Evolutionary conservation across 1,140 invertebrate genomes (phyloP).

Genomic region (Calliphora vicina): DNA sequence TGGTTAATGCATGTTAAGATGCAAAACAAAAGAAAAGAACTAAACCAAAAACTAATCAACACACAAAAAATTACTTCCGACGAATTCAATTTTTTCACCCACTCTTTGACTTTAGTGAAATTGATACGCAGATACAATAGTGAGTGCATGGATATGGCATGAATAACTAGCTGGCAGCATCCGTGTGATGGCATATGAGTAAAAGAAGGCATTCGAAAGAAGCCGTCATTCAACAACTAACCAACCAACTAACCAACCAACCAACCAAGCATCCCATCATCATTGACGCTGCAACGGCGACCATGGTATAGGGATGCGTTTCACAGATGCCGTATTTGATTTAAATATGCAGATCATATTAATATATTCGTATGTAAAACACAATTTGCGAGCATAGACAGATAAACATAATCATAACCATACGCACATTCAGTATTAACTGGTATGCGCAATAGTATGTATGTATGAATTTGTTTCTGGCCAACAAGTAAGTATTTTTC

Average conservation of each 20-base stretch:
- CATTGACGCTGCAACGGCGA: background rate
- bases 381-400: constrained; percentile 7
- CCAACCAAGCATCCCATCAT: background rate
- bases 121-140: constrained; percentile 3
- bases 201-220: background rate
- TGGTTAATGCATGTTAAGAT: background rate
- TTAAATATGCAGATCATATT: constrained; percentile 36
- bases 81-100: constrained; percentile 37
- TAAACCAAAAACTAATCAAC: constrained; percentile 26
- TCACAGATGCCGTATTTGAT: constrained; percentile 23
- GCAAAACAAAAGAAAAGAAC: background rate
- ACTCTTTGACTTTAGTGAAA: constrained; percentile 20
- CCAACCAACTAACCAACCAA: constrained; percentile 13
- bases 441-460: constrained; percentile 9
- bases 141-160: background rate
- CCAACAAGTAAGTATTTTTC: constrained; percentile 17
- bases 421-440: background rate
- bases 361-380: constrained; percentile 4
- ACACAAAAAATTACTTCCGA: constrained; percentile 37
- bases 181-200: background rate
- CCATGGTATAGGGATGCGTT: background rate
- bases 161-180: background rate
- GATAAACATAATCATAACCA: too few species aligned
- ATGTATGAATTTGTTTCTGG: background rate
- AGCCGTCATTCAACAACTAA: background rate